Conservation (phyloP, 64 coral and sea anemone species). For the Montipora sp. region DNA sequence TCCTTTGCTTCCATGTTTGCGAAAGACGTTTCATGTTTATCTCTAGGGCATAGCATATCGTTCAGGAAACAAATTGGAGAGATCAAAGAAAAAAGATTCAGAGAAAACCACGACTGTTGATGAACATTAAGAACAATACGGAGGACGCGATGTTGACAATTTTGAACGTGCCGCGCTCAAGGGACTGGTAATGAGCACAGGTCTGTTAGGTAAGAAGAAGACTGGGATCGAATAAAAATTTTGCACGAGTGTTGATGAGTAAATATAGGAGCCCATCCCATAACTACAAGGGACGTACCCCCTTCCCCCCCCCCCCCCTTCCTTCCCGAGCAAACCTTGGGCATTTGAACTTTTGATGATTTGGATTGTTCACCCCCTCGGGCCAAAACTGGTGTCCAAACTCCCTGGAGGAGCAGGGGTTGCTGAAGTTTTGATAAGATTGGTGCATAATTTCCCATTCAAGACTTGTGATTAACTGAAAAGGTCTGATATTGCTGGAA, state of each 20-base stretch:
- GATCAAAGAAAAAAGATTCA: background rate
- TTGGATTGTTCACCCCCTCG: no score
- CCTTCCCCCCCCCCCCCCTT: no score
- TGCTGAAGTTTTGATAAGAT: no score
- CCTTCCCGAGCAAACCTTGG: no score
- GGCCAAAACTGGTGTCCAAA: no score
- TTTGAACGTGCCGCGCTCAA: conserved; percentile 23
- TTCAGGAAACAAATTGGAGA: background rate
- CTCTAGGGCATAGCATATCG: background rate
- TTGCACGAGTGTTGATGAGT: background rate
- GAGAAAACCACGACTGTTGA: background rate
- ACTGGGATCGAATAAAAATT: background rate
- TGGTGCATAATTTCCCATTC: no score
- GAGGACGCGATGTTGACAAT: conserved; percentile 17
- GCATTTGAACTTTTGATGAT: no score
- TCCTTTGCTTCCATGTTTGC: conserved; percentile 73
- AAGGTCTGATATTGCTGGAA: no score
- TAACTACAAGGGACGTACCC: no score
- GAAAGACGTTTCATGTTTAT: conserved; percentile 58
- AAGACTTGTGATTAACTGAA: no score
- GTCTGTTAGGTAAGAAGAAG: background rate
- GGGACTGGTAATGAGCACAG: conserved; percentile 4
- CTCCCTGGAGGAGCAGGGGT: no score
- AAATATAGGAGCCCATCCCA: no score
- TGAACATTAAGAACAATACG: background rate